Evolutionary conservation across 2,797 vertebrate species (phyloP).

Genomic region (Ibycter americanus): DNA sequence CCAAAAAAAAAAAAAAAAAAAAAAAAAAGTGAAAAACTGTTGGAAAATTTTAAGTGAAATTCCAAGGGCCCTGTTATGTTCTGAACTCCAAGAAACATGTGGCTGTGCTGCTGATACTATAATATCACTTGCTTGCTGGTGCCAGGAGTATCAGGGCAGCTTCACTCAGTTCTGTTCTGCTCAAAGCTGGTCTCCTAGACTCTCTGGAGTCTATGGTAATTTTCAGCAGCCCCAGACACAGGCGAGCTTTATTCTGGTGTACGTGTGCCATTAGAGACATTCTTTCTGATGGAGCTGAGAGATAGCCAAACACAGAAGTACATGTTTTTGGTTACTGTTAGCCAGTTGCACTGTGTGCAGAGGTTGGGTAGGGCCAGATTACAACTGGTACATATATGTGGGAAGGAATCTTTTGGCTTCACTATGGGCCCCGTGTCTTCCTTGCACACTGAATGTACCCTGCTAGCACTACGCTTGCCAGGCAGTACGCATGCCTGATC

Average conservation of each 20-base stretch:
- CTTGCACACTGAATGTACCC: neutral
- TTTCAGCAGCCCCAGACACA: conserved; percentile 79
- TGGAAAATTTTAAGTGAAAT: neutral
- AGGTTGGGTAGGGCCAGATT: neutral
- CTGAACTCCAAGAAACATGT: neutral
- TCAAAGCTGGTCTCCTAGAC: conserved; percentile 77
- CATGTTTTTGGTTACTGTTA: neutral
- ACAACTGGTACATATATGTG: neutral
- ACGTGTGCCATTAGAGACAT: conserved; percentile 13
- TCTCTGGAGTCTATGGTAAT: conserved; percentile 81
- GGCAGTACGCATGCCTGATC: neutral
- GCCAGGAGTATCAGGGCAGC: conserved; percentile 56
- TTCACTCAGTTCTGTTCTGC: conserved; percentile 74
- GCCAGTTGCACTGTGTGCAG: neutral
- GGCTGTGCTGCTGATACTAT: conserved; percentile 20
- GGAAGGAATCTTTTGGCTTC: neutral
- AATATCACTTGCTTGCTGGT: conserved; percentile 17
- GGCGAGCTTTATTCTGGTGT: conserved; percentile 68
- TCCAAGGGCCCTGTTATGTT: neutral
- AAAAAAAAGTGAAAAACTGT: neutral
- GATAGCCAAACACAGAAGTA: neutral
- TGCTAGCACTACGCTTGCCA: neutral
- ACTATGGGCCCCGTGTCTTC: neutral
- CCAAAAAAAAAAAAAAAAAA: neutral
- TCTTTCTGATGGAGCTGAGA: neutral